Base-by-base conservation (phyloP, 2,888 invertebrate species). In the Drepanosiphum platanoidis region DNA sequence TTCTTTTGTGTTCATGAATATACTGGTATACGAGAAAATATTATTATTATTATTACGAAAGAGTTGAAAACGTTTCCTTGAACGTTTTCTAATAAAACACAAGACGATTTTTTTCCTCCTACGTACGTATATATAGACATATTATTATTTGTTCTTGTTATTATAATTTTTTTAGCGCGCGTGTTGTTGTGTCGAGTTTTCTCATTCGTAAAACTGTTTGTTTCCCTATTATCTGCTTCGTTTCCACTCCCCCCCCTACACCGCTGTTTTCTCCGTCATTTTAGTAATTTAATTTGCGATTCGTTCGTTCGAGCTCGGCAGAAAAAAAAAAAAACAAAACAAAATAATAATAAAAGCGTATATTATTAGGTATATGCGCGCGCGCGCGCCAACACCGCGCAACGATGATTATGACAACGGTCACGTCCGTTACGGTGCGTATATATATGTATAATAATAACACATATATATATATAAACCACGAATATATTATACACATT, bases 221-320 rank as follows among this genome's bases (percentile, higher is more conserved):
- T 58, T 58, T 70, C 58, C 80, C 68, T 58, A 81, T 79, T 79
- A 79, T 79, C 78, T 42, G 42, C 64, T 78, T 3, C 36, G n/a
- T 61, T 27, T 27, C 61, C 61, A 22, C 58, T 18, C 22, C 42
- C 61, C 61, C 2, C 1, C n/a, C 27, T 61, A n/a, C 61, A 1
- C 5, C 9, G 22, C 13, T 52, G 22, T 13, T 66, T 8, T 36
- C n/a, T 9, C 36, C 36, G 36, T 52, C 13, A 68, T 75, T 34
- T 52, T 66, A 68, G 74, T 83, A 66, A 83, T 83, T 83, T 74
- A 75, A 83, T 83, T 83, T 83, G 27, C 46, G 32, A 66, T 83
- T 83, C 18, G n/a, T 66, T 30, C n/a, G 42, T 46, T 46, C 15
- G 18, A 8, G 46, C 34, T 32, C 11, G 22, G n/a, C 22, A 27